These are phyloP conservation scores for Aphaenogaster rudis DNA, from an alignment of 1,140 invertebrate species.

Conservation along the genomic window DNA sequence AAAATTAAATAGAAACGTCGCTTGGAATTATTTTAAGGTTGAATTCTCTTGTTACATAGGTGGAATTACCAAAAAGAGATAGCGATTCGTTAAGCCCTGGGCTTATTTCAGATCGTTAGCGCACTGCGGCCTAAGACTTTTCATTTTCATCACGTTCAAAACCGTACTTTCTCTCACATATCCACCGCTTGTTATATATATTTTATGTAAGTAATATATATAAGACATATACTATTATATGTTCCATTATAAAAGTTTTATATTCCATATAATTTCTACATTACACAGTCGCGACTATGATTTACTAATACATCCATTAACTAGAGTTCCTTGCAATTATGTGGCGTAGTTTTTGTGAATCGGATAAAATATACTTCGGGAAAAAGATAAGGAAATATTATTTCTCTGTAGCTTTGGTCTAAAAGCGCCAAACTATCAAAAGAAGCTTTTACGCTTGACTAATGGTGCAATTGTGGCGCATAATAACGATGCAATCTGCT, in stretches of 20 bases:
- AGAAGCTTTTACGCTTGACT: conserved; percentile 15
- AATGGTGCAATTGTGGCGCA: conserved; percentile 11
- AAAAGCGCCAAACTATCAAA: conserved; percentile 24
- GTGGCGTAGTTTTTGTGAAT: background rate
- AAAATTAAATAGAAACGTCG: background rate
- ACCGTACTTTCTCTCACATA: background rate
- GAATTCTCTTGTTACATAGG: background rate
- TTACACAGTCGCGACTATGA: background rate
- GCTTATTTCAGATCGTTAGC: background rate
- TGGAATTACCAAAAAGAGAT: background rate
- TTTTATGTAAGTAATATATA: background rate
- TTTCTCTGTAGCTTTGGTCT: background rate
- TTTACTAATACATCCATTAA: background rate
- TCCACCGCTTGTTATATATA: background rate
- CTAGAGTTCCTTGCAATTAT: background rate
- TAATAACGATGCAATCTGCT: conserved; percentile 44
- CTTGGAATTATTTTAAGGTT: background rate
- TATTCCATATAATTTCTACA: background rate
- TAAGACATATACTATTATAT: background rate
- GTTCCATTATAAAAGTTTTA: background rate
- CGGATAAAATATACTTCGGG: background rate
- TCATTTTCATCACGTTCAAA: background rate
- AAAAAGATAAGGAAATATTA: background rate
- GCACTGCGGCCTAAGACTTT: background rate
- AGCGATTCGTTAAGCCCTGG: background rate